Percentiles rank a stretch among this genome's conserved stretches.
Conservation (phyloP, 37 sponge, comb jelly and placozoan species). For the Aphrocallistes beatrix region DNA sequence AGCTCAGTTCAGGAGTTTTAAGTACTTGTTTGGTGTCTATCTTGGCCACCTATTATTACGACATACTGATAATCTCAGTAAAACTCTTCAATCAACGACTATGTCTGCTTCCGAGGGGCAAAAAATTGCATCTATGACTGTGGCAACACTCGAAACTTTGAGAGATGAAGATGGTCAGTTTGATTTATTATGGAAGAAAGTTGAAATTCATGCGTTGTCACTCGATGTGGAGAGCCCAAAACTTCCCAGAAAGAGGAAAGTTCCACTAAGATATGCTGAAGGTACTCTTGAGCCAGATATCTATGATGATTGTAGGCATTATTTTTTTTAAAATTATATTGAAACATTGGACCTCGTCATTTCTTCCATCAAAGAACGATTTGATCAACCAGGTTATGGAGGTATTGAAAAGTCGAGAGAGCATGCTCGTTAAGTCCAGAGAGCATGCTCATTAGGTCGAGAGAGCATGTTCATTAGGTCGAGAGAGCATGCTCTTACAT, state of each 20-base stretch:
- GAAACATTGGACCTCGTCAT: conserved; percentile 18
- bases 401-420: no score
- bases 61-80: conserved; percentile 23
- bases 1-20: conserved; percentile 13
- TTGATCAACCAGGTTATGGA: conserved; percentile 20
- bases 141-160: not conserved
- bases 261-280: not conserved
- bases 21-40: not conserved
- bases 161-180: conserved; percentile 2
- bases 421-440: no score
- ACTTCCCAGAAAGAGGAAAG: conserved; percentile 12
- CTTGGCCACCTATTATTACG: not conserved
- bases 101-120: not conserved
- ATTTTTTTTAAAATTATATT: not conserved
- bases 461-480: no score
- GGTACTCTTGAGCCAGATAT: not conserved
- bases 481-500: no score
- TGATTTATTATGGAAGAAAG: conserved; percentile 12
- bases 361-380: conserved; percentile 2
- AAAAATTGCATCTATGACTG: conserved; percentile 22
- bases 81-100: not conserved
- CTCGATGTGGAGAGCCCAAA: not conserved
- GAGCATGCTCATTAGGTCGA: no score
- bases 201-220: conserved; percentile 7
- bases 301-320: not conserved